A percentile compares a stretch with the other conserved stretches of the same genome.
phyloP scores from a whole-genome alignment of 1,140 invertebrate species.

The Micrasema longulum region DNA sequence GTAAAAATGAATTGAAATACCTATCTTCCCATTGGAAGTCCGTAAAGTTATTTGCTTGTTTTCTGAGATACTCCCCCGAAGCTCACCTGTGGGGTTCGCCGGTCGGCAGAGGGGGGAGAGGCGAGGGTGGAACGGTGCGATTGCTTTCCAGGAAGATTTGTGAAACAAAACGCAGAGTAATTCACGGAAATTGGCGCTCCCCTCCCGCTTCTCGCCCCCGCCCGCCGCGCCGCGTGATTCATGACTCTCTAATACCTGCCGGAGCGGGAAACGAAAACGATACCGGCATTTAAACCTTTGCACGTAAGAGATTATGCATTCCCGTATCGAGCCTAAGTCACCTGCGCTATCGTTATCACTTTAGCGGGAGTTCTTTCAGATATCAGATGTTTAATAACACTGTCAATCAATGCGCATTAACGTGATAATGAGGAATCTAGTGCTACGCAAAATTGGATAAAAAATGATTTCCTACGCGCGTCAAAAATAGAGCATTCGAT shows the following conservation, averaged over 20 bases:
- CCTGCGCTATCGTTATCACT: too few species aligned
- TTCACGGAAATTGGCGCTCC: slow-evolving; percentile 57
- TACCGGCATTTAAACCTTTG: slow-evolving; percentile 45
- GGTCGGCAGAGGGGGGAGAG: slow-evolving; percentile 13
- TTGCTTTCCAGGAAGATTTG: slow-evolving; percentile 58
- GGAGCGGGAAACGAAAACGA: slow-evolving; percentile 33
- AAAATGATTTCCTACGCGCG: too few species aligned
- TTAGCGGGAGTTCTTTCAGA: too few species aligned
- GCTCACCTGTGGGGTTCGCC: slow-evolving; percentile 48
- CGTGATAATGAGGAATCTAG: too few species aligned
- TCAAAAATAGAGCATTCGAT: too few species aligned
- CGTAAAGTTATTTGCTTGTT: not conserved
- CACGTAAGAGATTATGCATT: too few species aligned
- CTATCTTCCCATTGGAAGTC: too few species aligned
- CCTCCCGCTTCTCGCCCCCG: slow-evolving; percentile 15
- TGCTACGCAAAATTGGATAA: too few species aligned
- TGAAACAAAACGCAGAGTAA: slow-evolving; percentile 59
- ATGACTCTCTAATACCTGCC: slow-evolving; percentile 38
- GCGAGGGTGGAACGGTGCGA: slow-evolving; percentile 45
- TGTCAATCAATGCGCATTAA: too few species aligned
- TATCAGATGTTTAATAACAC: too few species aligned
- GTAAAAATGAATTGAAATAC: too few species aligned
- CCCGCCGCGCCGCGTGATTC: slow-evolving; percentile 50
- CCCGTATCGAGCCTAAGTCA: too few species aligned
- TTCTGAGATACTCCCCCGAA: slow-evolving; percentile 18